Evolutionary conservation across 2,797 vertebrate genomes (phyloP), one percentile per base, ranked within the genome.

Genomic region (Arvicola amphibius): DNA sequence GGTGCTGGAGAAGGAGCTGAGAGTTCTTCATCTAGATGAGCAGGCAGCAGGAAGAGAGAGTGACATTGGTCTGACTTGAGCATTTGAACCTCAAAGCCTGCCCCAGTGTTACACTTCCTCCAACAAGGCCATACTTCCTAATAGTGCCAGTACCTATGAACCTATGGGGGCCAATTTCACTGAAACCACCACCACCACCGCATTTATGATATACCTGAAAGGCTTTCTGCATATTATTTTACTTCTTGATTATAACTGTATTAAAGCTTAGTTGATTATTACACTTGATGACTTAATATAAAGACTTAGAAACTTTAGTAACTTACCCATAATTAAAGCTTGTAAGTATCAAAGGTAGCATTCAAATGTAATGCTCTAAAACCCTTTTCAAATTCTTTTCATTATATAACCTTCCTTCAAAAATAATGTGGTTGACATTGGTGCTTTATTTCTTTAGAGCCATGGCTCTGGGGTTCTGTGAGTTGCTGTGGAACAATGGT

Each of bases 211-310:
- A 9, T 65, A 40, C 61, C 76, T 81, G 8, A 81, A 76, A 53
- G 53, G 37, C 40, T 16, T 5, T 85, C 12, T 51, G 63, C 78
- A 79, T 12, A n/a, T 84, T 80, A 88, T 69, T 84, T 94, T 5
- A 46, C 23, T 90, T 84, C 16, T 69, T 90, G 79, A 59, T 27
- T 96, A 29, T 93, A 91, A 73, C 63, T 91, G 32, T 51, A 59
- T 56, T 46, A 91, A 65, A 21, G 67, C 23, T 53, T 74, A 81
- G 13, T 27, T 61, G 53, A 76, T 63, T 48, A 21, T 43, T 77
- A 71, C 0, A 48, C 23, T 65, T 48, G 32, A 94, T 95, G 76
- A 53, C 69, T 56, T 43, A n/a, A 65, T 59, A 88, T 16, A 80
- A 73, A 95, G 37, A 91, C 71, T 61, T n/a, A 76, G 21, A 65